Evolutionary conservation across 1,140 invertebrate species (phyloP), one percentile per base, ranked within the genome.

Genomic region (Drosophila ogumai): DNA sequence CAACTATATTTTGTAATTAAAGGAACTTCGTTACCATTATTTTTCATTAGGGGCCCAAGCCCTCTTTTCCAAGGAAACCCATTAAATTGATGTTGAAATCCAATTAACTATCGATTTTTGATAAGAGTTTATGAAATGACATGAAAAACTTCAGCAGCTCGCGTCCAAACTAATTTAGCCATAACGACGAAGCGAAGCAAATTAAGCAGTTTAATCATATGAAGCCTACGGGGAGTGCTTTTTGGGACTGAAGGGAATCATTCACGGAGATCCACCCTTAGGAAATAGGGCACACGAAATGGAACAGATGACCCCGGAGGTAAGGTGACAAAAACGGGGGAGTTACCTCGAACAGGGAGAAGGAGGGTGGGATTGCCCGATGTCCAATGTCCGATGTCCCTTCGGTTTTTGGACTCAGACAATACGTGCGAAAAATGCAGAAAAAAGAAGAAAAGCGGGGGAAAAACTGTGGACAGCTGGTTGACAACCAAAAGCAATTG

Each of bases 391-490:
- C 32, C 49, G 13, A 38, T 36, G 32, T 28, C 32, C 49, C 38
- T 73, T 57, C 19, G 73, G 57, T 52, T 78, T 43, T 44, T 28
- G 50, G 75, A 74, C 65, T 78, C 47, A 41, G 66, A 82, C 66
- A 88, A 79, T 79, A 87, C 79, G 82, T 87, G 82, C 82, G 84
- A 87, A 82, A 82, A 86, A 81, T 81, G 78, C 69, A 63, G 58
- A 54, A 64, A 78, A 86, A 85, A 59, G 44, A 85, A 46, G 74
- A 77, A 77, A 77, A 61, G 43, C 47, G 38, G 40, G 40, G 74
- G 74, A 76, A 87, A 86, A 87, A 86, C 79, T 75, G 69, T 81
- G 75, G 82, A 87, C 82, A 87, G 84, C 84, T 87, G 82, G 84
- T 75, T 88, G 84, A 86, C 82, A 86, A 86, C 82, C 66, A 10